Evolutionary conservation across 2,888 invertebrate species (phyloP).

Genomic region (Lathronympha strigana): DNA sequence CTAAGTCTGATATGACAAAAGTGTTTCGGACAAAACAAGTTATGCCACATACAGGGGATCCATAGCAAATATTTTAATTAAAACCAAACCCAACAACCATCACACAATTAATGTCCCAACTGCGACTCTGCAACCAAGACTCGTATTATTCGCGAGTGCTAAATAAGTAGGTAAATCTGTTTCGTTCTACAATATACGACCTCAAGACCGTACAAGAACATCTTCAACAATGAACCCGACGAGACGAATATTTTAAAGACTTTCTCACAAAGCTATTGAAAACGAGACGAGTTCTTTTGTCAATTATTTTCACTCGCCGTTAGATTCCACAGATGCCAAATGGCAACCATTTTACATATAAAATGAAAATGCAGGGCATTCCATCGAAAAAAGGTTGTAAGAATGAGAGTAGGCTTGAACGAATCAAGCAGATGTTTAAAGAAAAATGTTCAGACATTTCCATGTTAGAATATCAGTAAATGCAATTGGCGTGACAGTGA

Average conservation of each 20-base stretch:
- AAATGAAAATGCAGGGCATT: slow-evolving; percentile 10
- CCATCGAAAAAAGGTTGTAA: slow-evolving; percentile 26
- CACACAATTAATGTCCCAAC: too few relatives aligned
- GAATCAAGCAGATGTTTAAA: slow-evolving; percentile 36
- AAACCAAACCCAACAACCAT: too few relatives aligned
- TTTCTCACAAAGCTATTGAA: slow-evolving; percentile 10
- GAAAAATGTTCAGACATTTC: slow-evolving; percentile 27
- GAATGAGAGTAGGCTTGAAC: neutral
- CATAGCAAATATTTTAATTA: too few relatives aligned
- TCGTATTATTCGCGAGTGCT: neutral
- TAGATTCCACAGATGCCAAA: slow-evolving; percentile 3
- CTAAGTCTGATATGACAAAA: too few relatives aligned
- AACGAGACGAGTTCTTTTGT: slow-evolving; percentile 1
- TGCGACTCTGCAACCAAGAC: too few relatives aligned
- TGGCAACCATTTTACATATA: slow-evolving; percentile 1
- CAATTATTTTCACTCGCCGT: slow-evolving; percentile 16
- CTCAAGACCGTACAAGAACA: neutral
- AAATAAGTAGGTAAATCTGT: neutral
- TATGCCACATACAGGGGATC: too few relatives aligned
- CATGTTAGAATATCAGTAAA: slow-evolving; percentile 25
- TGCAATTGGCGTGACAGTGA: slow-evolving; percentile 31
- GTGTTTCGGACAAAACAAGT: too few relatives aligned
- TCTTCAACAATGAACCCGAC: neutral
- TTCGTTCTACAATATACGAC: neutral
- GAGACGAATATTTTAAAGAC: slow-evolving; percentile 5